A percentile compares a stretch with the other conserved stretches of the same genome.
Conservation (phyloP, 2,113 vertebrate species). For the Hystrix cristata region DNA sequence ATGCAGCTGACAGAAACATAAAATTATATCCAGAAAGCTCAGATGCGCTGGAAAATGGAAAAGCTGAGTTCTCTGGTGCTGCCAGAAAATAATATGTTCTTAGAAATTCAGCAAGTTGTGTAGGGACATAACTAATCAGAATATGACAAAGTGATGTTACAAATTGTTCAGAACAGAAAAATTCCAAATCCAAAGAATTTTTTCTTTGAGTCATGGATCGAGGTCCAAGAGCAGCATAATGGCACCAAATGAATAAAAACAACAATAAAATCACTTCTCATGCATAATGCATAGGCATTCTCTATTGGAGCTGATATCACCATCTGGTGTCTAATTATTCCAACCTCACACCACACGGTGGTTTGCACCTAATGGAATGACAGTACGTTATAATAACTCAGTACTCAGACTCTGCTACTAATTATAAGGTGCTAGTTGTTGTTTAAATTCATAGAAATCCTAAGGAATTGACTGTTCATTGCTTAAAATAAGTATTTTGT, state of each 20-base stretch:
- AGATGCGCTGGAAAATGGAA: conserved; percentile 82
- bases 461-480: conserved; percentile 68
- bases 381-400: conserved; percentile 86
- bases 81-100: conserved; percentile 87
- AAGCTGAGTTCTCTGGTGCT: conserved; percentile 81
- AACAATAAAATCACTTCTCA: conserved; percentile 88
- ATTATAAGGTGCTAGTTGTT: conserved; percentile 83
- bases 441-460: conserved; percentile 74
- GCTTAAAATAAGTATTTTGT: conserved; percentile 77
- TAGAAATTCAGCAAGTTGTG: conserved; percentile 85
- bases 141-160: conserved; percentile 85
- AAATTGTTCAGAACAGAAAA: conserved; percentile 86
- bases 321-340: conserved; percentile 93
- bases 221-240: conserved; percentile 89
- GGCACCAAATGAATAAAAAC: conserved; percentile 88
- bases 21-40: conserved; percentile 86
- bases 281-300: conserved; percentile 88
- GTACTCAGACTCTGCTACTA: conserved; percentile 83
- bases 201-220: conserved; percentile 84
- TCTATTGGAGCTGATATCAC: conserved; percentile 88
- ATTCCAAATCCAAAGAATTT: conserved; percentile 80
- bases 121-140: conserved; percentile 85
- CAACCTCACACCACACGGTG: conserved; percentile 87
- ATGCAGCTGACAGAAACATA: conserved; percentile 87
- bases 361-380: conserved; percentile 88